Percentiles rank a stretch among this genome's conserved stretches.
Conservation (phyloP, 2,888 invertebrate species). For the Pyrgus malvae region DNA sequence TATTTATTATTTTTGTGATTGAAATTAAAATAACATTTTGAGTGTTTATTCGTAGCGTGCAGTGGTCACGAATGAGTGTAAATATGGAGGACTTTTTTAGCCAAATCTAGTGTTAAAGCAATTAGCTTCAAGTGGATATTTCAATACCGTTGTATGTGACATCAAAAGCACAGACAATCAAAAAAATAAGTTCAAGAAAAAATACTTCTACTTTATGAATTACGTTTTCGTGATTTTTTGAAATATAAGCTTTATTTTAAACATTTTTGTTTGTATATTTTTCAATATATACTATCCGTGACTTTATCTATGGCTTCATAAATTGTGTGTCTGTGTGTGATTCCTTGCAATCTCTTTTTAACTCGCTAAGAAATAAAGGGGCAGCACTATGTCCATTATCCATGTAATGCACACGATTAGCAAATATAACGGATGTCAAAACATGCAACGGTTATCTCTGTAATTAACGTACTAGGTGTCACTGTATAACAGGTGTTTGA, state of each 20-base stretch:
- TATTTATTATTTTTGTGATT: too few relatives aligned
- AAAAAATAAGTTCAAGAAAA: too few relatives aligned
- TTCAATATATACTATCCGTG: background rate
- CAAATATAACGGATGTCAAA: background rate
- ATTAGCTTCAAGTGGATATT: slow-evolving; percentile 68
- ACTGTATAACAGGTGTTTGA: slow-evolving; percentile 80
- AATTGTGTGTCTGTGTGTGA: background rate
- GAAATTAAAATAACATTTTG: too few relatives aligned
- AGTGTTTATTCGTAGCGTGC: slow-evolving; percentile 39
- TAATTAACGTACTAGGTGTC: slow-evolving; percentile 75
- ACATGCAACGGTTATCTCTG: slow-evolving; percentile 57
- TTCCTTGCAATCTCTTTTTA: background rate
- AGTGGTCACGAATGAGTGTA: slow-evolving; percentile 49
- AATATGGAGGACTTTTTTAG: slow-evolving; percentile 65
- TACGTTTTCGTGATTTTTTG: too few relatives aligned
- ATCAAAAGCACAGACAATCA: background rate
- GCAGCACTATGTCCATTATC: background rate
- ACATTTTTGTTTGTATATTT: background rate
- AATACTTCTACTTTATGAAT: too few relatives aligned
- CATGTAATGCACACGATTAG: background rate
- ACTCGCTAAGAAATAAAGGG: background rate
- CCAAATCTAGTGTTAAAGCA: slow-evolving; percentile 61
- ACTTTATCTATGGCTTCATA: background rate
- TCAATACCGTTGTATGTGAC: slow-evolving; percentile 57
- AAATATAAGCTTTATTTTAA: background rate